Percentiles rank a stretch among this genome's conserved stretches.
Evolutionary conservation across 2,113 vertebrate species (phyloP).

Genomic region (Conger conger): DNA sequence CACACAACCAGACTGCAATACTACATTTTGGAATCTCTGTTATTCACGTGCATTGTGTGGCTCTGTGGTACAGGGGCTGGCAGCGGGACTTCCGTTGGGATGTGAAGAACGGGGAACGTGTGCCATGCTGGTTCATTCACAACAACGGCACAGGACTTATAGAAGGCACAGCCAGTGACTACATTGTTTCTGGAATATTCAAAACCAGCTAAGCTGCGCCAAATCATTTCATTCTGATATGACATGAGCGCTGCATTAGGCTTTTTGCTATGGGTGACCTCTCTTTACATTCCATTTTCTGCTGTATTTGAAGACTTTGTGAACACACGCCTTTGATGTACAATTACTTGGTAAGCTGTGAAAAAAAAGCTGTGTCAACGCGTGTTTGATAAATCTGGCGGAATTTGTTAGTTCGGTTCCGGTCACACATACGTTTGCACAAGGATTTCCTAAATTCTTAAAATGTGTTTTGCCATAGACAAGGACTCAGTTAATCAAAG

Average conservation of each 20-base stretch:
- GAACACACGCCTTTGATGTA: too few species aligned
- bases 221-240: too few species aligned
- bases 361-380: too few species aligned
- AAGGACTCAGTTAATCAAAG: neutral
- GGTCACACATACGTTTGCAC: too few species aligned
- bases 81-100: constrained; percentile 85
- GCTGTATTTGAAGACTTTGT: too few species aligned
- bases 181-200: constrained; percentile 73
- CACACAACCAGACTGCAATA: neutral
- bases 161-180: constrained; percentile 78
- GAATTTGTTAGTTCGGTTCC: too few species aligned
- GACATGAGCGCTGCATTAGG: too few species aligned
- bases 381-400: too few species aligned
- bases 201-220: constrained; percentile 41
- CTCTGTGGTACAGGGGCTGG: constrained; percentile 75
- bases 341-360: too few species aligned
- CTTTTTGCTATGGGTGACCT: too few species aligned
- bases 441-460: too few species aligned
- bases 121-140: constrained; percentile 92
- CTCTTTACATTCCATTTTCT: too few species aligned
- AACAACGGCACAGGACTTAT: constrained; percentile 84
- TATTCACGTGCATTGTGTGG: neutral
- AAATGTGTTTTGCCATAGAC: neutral
- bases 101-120: constrained; percentile 56
- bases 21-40: neutral